Conservation (phyloP, 1,140 invertebrate genomes). For the Drosophila simulans region DNA sequence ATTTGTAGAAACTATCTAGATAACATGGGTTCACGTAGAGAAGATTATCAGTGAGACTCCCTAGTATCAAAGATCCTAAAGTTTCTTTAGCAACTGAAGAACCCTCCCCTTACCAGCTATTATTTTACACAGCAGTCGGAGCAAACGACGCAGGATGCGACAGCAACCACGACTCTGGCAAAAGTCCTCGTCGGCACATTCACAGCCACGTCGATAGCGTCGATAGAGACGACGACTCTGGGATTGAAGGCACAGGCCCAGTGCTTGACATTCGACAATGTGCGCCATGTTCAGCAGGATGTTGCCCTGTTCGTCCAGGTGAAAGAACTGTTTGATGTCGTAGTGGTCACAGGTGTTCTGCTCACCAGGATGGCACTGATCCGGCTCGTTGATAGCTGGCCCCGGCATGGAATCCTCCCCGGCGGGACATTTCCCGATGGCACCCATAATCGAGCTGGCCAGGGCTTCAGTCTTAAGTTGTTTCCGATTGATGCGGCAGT, state of each 20-base stretch:
- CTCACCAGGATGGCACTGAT: conserved; percentile 68
- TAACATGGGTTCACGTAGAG: too few relatives aligned
- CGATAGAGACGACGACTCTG: conserved; percentile 70
- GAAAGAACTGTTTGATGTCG: conserved; percentile 83
- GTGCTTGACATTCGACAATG: conserved; percentile 70
- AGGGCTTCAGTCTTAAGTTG: conserved; percentile 83
- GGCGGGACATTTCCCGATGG: conserved; percentile 76
- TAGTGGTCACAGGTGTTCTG: conserved; percentile 79
- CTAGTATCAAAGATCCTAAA: too few relatives aligned
- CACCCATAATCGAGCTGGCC: conserved; percentile 79
- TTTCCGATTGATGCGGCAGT: conserved; percentile 77
- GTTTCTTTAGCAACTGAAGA: not conserved
- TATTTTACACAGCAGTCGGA: conserved; percentile 52
- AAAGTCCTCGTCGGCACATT: conserved; percentile 61
- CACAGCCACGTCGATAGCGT: conserved; percentile 69
- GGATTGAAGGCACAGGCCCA: conserved; percentile 57
- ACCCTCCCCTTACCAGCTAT: conserved; percentile 60
- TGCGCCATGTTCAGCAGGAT: conserved; percentile 79
- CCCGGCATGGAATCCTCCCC: conserved; percentile 7
- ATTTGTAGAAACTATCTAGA: too few relatives aligned
- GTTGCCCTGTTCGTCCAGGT: conserved; percentile 81
- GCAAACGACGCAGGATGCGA: conserved; percentile 30
- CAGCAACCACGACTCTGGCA: conserved; percentile 53
- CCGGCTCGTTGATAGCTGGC: conserved; percentile 2
- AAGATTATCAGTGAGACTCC: too few relatives aligned